phyloP scores from a whole-genome alignment of 2,113 vertebrate species.

The Varanus komodoensis region DNA sequence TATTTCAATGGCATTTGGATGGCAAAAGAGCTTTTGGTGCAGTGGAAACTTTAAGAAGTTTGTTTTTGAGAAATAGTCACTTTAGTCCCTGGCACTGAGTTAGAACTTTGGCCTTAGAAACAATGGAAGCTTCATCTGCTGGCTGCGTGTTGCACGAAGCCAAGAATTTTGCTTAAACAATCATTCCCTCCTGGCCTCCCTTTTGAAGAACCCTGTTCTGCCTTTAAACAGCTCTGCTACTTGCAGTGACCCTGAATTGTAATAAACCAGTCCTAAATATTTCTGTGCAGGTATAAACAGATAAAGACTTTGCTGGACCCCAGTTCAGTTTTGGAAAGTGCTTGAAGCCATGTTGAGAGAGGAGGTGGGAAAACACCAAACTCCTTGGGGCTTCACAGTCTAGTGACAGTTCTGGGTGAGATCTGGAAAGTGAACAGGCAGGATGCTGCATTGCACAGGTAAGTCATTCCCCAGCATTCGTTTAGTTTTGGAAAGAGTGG shows the following conservation, averaged over 20 bases:
- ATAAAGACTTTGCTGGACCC: conserved; percentile 75
- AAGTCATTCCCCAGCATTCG: background rate
- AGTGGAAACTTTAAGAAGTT: conserved; percentile 44
- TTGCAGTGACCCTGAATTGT: conserved; percentile 20
- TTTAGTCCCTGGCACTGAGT: conserved; percentile 24
- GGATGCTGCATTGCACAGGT: conserved; percentile 79
- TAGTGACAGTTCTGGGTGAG: conserved; percentile 77
- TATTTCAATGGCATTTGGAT: conserved; percentile 16
- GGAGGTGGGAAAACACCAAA: conserved; percentile 74
- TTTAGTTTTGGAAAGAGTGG: background rate
- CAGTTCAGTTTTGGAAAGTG: conserved; percentile 75
- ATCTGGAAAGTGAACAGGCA: conserved; percentile 79
- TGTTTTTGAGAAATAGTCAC: conserved; percentile 37
- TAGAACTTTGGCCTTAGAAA: conserved; percentile 31
- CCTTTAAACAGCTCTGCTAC: conserved; percentile 36
- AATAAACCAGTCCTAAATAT: conserved; percentile 17
- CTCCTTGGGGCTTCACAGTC: conserved; percentile 78
- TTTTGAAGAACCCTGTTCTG: conserved; percentile 35
- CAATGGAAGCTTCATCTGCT: conserved; percentile 31
- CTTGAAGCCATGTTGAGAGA: conserved; percentile 76
- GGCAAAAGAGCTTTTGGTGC: conserved; percentile 27
- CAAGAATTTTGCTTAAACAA: conserved; percentile 37
- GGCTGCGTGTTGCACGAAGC: conserved; percentile 35
- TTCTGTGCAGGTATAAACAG: conserved; percentile 78
- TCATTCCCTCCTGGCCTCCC: conserved; percentile 31